These are phyloP conservation scores for Stenurella melanura DNA, from an alignment of 2,888 invertebrate genomes.

Conservation along the genomic window DNA sequence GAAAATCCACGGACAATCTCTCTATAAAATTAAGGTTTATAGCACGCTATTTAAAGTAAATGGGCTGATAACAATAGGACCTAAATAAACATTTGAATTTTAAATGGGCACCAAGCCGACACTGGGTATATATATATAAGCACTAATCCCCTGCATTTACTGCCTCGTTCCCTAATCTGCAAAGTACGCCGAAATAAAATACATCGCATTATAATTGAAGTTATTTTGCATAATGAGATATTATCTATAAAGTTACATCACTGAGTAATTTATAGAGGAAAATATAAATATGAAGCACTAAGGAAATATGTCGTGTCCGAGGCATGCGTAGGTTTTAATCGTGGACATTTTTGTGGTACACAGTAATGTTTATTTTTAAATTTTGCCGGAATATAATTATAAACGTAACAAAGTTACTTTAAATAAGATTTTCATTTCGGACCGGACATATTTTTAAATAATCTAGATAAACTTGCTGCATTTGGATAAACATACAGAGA, in stretches of 20 bases:
- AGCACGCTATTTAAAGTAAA: neutral
- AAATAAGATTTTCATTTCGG: neutral
- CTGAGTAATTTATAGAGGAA: neutral
- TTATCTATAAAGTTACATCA: conserved; percentile 5
- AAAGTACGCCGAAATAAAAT: conserved; percentile 10
- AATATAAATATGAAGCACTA: conserved; percentile 8
- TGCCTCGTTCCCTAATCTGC: conserved; percentile 8
- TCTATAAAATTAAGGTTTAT: neutral
- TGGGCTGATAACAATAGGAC: neutral
- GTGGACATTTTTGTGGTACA: neutral
- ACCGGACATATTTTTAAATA: neutral
- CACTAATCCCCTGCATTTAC: conserved; percentile 3
- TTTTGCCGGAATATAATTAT: neutral
- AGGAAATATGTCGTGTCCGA: neutral
- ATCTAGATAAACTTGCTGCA: neutral
- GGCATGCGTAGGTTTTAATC: conserved; percentile 3
- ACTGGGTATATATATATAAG: neutral
- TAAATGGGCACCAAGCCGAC: neutral
- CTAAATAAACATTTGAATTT: neutral
- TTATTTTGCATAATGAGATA: conserved; percentile 28
- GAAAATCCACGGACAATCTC: neutral
- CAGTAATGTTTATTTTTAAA: conserved; percentile 18
- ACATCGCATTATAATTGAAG: conserved; percentile 4
- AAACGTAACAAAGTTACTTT: neutral
- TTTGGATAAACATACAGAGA: too few relatives aligned